These are phyloP conservation scores for Zele albiditarsus DNA, from an alignment of 2,888 invertebrate species.

Conservation along the genomic window DNA sequence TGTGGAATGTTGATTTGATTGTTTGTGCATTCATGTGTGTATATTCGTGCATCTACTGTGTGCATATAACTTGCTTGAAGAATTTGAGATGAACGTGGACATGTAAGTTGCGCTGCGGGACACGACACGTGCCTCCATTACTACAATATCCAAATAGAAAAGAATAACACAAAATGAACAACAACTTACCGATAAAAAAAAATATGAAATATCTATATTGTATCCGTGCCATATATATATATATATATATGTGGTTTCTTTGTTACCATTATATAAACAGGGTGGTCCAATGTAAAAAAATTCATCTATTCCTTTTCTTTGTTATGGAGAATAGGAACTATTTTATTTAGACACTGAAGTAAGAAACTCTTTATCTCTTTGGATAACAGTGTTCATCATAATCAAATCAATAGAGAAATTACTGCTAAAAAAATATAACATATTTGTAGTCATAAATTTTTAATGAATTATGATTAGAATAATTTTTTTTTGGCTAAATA, in stretches of 20 bases:
- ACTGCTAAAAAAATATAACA: too few species aligned
- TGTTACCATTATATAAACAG: constrained; percentile 7
- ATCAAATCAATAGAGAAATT: too few species aligned
- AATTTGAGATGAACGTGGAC: constrained; percentile 31
- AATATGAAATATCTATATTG: too few species aligned
- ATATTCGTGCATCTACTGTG: not conserved
- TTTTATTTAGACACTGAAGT: too few species aligned
- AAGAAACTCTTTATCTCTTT: too few species aligned
- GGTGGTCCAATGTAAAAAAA: constrained; percentile 33
- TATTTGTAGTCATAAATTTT: too few species aligned
- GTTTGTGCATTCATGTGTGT: not conserved
- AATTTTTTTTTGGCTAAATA: too few species aligned
- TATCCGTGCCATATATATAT: constrained; percentile 16
- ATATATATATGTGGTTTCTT: not conserved
- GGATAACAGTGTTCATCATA: too few species aligned
- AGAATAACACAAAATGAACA: constrained; percentile 13
- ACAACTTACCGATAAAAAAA: not conserved
- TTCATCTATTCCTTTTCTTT: constrained; percentile 16
- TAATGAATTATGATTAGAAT: too few species aligned
- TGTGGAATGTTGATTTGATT: constrained; percentile 26
- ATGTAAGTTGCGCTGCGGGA: constrained; percentile 20
- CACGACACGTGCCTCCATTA: constrained; percentile 31
- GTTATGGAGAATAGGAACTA: too few species aligned
- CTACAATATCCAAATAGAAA: not conserved
- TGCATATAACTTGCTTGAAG: constrained; percentile 11